phyloP scores from a whole-genome alignment of 2,797 vertebrate genomes.

The Balearica regulorum region DNA sequence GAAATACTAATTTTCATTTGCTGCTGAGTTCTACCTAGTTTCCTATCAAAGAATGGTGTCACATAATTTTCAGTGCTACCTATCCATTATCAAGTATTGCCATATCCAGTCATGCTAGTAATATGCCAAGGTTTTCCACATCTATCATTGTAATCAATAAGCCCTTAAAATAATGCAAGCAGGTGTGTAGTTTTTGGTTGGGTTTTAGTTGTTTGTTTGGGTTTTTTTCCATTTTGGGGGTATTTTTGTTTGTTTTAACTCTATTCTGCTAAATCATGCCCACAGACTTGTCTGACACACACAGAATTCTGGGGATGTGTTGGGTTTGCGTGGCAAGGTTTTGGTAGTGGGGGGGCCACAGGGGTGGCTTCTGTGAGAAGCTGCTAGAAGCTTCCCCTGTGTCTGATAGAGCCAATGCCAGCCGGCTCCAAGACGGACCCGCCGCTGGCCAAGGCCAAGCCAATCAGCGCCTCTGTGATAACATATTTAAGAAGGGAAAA shows the following conservation, averaged over 20 bases:
- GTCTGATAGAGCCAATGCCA: too few relatives aligned
- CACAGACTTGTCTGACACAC: neutral
- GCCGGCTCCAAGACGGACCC: too few relatives aligned
- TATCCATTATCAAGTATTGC: neutral
- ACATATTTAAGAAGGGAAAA: too few relatives aligned
- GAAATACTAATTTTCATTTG: neutral
- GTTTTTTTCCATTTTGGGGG: neutral
- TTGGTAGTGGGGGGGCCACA: too few relatives aligned
- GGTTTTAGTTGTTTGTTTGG: neutral
- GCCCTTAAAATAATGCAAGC: neutral
- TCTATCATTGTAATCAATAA: neutral
- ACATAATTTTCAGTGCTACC: neutral
- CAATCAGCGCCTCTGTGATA: too few relatives aligned
- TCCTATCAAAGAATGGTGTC: neutral
- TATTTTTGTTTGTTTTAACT: neutral
- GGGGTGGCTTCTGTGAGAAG: too few relatives aligned
- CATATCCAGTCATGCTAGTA: neutral
- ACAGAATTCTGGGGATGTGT: neutral
- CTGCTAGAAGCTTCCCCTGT: too few relatives aligned
- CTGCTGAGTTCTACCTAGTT: neutral
- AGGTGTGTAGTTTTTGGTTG: neutral
- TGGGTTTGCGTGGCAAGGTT: too few relatives aligned
- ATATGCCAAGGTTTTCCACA: neutral
- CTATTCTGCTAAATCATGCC: neutral
- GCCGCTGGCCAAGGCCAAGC: too few relatives aligned